Evolutionary conservation across 2,113 vertebrate genomes (phyloP), one percentile per base, ranked within the genome.

Genomic region (Rhinoptilus africanus): DNA sequence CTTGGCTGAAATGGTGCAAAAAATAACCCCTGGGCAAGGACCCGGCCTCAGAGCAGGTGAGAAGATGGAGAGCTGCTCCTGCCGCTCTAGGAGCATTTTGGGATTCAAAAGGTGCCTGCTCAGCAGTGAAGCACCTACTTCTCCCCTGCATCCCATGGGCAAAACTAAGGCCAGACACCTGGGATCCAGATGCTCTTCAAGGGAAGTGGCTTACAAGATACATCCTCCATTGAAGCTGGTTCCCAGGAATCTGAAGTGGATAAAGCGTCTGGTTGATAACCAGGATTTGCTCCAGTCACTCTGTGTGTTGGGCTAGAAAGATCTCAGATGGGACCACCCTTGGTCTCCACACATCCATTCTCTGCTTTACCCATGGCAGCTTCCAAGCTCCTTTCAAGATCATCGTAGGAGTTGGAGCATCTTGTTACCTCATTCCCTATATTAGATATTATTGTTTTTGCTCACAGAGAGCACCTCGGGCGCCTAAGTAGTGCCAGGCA

Each of bases 1-100:
- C 26, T 73, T 48, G 41, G 37, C n/a, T 73, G 39, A 72, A 78
- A 60, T 6, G 6, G 47, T 74, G 13, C 32, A 67, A 79, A 79
- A 54, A 59, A 73, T 28, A 41, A 62, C 5, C 30, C 64, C 17
- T 4, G 24, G 27, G n/a, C 0, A 3, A 69, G 15, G 17, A 88
- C 14, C 48, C 62, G 48, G 39, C 22, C 62, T 50, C 2, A 0
- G 71, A 48, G 41, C n/a, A 50, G 32, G 8, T 0, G 0, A 47
- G 57, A 4, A 32, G 50, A 51, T 23, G 43, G 45, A 53, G 47
- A 30, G 37, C 34, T 86, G 53, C 34, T 76, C 53, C 53, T 43
- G 45, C 28, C 2, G 8, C 45, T 80, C 20, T 37, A 30, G 60
- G 13, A 64, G 32, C 0, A 4, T 45, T 85, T 72, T 2, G 7